Base-by-base conservation (phyloP, 2,113 vertebrate genomes). In the Thamnaconus septentrionalis region DNA sequence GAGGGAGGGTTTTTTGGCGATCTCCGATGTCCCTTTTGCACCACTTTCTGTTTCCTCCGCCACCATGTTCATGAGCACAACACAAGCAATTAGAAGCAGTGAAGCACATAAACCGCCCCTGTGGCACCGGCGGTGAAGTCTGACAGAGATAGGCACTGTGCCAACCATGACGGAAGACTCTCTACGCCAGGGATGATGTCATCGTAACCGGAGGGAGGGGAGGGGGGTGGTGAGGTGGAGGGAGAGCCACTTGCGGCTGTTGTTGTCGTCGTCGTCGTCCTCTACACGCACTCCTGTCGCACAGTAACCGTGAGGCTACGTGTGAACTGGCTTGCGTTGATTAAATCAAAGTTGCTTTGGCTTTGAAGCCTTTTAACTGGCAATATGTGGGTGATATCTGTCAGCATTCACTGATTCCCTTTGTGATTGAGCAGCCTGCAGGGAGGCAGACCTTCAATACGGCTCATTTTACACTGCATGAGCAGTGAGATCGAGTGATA, bases 81-180 rank as follows among this genome's bases (percentile, higher is more conserved):
- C 69, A 53, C 52, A 39, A 50, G 73, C 57, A 67, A 73, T 70
- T 82, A 71, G 67, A 75, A 66, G 50, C 75, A 80, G 49, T 45
- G 55, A 56, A 76, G 71, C 72, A 56, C 71, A 31, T 67, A 66
- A 76, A 71, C 61, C 18, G 18, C 18, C 18, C 18, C 61, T 46
- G 53, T 84, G 76, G 78, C 80, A 78, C 59, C 61, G 45, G 76
- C 84, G 78, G 73, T 83, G 80, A 85, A 87, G 84, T 89, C 83
- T 87, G 79, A 79, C 74, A 78, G 58, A 43, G 86, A 91, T 91
- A 92, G 87, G 88, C 82, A 44, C 6, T 0, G 3, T 43, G 87
- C 86, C 86, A 91, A 64, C 53, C 10, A 82, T 91, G 87, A 90
- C 80, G 57, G 69, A 69, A 89, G 61, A 10, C 49, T 59, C 76